phyloP scores from a whole-genome alignment of 2,888 invertebrate genomes.

The Thyatira batis region DNA sequence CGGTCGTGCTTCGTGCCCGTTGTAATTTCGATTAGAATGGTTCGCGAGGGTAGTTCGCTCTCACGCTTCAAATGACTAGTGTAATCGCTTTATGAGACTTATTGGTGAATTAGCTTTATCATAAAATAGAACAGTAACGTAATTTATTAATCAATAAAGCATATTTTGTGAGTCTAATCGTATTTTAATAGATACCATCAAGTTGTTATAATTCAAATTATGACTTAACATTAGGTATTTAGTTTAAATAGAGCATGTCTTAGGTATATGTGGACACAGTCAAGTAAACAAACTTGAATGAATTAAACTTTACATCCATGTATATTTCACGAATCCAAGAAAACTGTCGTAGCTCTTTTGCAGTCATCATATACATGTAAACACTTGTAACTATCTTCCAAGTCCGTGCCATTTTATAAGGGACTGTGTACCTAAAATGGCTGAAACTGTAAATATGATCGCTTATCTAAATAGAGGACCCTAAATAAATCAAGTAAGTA shows the following conservation, averaged over 20 bases:
- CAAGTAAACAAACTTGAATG: too few species aligned
- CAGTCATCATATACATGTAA: not conserved
- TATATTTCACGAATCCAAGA: not conserved
- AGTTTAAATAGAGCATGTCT: too few species aligned
- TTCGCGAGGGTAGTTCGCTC: constrained; percentile 67
- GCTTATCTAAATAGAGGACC: constrained; percentile 1
- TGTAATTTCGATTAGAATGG: constrained; percentile 68
- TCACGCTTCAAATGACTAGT: constrained; percentile 72
- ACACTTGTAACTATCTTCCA: not conserved
- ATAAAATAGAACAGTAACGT: constrained; percentile 8
- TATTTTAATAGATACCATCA: too few species aligned
- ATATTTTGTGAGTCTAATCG: not conserved
- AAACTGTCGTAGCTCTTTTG: not conserved
- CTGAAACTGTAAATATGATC: not conserved
- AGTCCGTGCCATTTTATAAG: not conserved
- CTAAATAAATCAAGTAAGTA: constrained; percentile 18
- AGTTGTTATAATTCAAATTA: too few species aligned
- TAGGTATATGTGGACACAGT: too few species aligned
- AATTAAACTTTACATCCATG: not conserved
- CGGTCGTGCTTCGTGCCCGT: constrained; percentile 70
- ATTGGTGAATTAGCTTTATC: constrained; percentile 53
- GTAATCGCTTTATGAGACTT: constrained; percentile 62
- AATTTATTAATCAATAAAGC: constrained; percentile 23
- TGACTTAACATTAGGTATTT: too few species aligned
- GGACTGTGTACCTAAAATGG: not conserved